phyloP scores from a whole-genome alignment of 2,797 vertebrate species.

The Cuculus canorus region DNA sequence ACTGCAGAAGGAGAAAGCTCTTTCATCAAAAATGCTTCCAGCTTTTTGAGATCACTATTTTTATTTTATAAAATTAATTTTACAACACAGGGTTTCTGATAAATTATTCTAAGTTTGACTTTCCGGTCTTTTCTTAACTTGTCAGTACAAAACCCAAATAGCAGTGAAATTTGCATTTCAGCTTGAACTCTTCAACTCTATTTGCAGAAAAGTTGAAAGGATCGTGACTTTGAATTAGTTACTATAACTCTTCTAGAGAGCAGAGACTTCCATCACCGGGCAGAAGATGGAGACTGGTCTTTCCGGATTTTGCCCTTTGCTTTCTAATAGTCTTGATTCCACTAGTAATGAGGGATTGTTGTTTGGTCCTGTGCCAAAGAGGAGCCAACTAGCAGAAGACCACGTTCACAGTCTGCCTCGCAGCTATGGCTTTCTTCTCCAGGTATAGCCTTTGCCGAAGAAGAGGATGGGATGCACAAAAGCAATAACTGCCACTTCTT shows the following conservation, averaged over 20 bases:
- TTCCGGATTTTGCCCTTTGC: background rate
- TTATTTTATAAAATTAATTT: slow-evolving; percentile 29
- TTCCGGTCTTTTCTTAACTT: slow-evolving; percentile 15
- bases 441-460: background rate
- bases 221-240: background rate
- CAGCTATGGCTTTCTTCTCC: background rate
- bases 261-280: background rate
- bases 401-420: background rate
- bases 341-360: background rate
- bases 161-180: background rate
- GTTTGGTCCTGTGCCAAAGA: background rate
- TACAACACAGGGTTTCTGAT: background rate
- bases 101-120: slow-evolving; percentile 18
- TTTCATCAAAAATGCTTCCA: background rate
- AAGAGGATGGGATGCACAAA: background rate
- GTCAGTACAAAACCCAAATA: background rate
- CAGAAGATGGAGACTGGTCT: background rate
- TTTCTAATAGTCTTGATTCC: background rate
- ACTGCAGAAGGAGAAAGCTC: background rate
- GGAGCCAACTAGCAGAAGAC: background rate
- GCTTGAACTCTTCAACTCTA: background rate
- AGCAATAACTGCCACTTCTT: background rate
- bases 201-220: slow-evolving; percentile 21
- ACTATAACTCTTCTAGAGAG: background rate
- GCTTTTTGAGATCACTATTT: slow-evolving; percentile 10